A percentile compares a stretch with the other conserved stretches of the same genome.
phyloP scores from a whole-genome alignment of 2,797 vertebrate species.

The Sebastes elongatus region DNA sequence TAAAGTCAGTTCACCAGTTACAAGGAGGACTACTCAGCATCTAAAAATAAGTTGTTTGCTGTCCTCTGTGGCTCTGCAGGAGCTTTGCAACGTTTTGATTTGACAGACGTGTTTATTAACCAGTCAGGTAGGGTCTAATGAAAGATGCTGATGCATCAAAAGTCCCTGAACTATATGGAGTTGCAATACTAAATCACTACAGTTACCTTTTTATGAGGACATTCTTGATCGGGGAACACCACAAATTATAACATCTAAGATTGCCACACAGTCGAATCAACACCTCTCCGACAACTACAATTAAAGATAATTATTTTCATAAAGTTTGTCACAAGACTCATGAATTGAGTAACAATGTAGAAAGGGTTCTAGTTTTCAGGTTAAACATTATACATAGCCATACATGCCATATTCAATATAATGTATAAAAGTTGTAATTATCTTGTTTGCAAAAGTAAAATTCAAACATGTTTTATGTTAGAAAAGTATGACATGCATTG shows the following conservation, averaged over 20 bases:
- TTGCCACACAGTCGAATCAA: background rate
- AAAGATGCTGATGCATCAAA: background rate
- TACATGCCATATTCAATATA: background rate
- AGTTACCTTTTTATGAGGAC: background rate
- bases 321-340: background rate
- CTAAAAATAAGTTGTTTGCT: background rate
- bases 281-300: background rate
- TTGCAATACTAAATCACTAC: background rate
- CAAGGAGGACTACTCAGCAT: background rate
- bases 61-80: background rate
- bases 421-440: background rate
- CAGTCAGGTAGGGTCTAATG: background rate
- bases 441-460: background rate
- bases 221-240: background rate
- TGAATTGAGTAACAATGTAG: background rate
- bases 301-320: constrained; percentile 3
- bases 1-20: background rate
- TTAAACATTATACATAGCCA: background rate
- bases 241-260: background rate
- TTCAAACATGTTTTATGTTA: background rate
- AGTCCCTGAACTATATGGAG: background rate
- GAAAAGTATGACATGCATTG: background rate
- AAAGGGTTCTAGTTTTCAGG: rapidly evolving
- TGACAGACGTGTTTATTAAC: background rate
- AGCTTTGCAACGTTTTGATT: background rate